Evolutionary conservation across 1,140 invertebrate species (phyloP), one percentile per base, ranked within the genome.

Genomic region (Radopholus similis): DNA sequence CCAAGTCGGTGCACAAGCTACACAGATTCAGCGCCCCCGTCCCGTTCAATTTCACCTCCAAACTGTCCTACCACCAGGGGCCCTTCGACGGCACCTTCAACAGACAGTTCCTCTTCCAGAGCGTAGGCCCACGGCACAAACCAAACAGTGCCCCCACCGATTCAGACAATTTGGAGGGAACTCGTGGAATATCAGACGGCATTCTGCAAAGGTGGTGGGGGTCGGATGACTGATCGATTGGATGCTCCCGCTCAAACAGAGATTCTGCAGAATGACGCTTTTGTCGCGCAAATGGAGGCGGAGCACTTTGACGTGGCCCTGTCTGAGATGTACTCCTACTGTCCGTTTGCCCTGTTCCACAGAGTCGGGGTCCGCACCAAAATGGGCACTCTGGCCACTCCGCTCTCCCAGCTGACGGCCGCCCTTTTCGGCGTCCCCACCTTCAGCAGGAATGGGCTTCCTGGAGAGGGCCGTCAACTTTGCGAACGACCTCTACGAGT

Each of bases 301-400:
- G 49, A 64, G 42, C 57, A 73, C 28, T 70, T 59, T 55, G 68
- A 70, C 55, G 59, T 70, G 6, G 70, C 42, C 2, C 44, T 70
- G 8, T 44, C 68, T 2, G 68, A 70, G 21, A n/a, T 53, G 35
- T 73, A 49, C 34, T 32, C 71, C 30, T 9, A 40, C 40, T 73
- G 70, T 32, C 23, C 35, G 8, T 9, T 64, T 8, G 42, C 34
- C 34, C 6, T 70, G 4, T 72, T 72, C 30, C 69, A 70, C 32
- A 18, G 37, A 30, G 21, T 66, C 30, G 51, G 54, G 13, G 56
- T 70, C 40, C 26, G 13, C 6, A 73, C 68, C 9, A 55, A 30
- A 4, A 2, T 70, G 2, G 26, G 21, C 40, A 23, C 57, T 37
- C 34, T 28, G 28, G 63, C 63, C n/a, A 15, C 56, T 30, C 58